Conservation (phyloP, 2,113 vertebrate species). For the Archocentrus centrarchus region DNA sequence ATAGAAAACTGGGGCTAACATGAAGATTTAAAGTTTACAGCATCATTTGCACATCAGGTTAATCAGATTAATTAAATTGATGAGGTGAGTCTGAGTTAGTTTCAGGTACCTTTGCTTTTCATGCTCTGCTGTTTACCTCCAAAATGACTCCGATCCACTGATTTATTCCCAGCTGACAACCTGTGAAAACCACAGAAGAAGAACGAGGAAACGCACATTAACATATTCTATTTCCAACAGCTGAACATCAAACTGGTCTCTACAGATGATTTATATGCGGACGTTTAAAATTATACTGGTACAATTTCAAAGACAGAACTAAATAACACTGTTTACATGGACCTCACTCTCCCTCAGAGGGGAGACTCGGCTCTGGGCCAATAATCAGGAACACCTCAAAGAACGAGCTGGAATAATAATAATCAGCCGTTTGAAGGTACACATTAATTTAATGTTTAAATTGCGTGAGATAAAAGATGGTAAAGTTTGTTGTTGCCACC, state of each 20-base stretch:
- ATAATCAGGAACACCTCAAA: not conserved
- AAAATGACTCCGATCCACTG: constrained; percentile 90
- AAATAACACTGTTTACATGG: not conserved
- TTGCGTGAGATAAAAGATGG: no score
- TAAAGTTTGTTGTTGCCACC: no score
- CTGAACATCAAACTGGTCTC: not conserved
- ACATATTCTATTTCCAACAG: not conserved
- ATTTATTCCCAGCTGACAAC: constrained; percentile 86
- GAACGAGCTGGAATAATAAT: not conserved
- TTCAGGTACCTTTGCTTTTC: constrained; percentile 76
- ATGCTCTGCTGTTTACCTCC: constrained; percentile 90
- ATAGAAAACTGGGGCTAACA: no score
- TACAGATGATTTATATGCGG: not conserved
- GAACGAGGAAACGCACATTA: not conserved
- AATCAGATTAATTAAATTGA: not conserved
- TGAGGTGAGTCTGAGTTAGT: constrained; percentile 31
- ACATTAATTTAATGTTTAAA: not conserved
- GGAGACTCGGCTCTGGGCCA: no score
- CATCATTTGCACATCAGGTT: not conserved
- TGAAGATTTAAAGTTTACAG: not conserved
- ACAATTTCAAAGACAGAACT: not conserved
- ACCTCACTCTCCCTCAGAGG: not conserved
- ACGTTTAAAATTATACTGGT: no score
- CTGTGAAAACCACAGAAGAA: constrained; percentile 71
- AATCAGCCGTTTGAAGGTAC: no score